Evolutionary conservation across 2,797 vertebrate species (phyloP), one percentile per base, ranked within the genome.

Genomic region (Tadarida brasiliensis): DNA sequence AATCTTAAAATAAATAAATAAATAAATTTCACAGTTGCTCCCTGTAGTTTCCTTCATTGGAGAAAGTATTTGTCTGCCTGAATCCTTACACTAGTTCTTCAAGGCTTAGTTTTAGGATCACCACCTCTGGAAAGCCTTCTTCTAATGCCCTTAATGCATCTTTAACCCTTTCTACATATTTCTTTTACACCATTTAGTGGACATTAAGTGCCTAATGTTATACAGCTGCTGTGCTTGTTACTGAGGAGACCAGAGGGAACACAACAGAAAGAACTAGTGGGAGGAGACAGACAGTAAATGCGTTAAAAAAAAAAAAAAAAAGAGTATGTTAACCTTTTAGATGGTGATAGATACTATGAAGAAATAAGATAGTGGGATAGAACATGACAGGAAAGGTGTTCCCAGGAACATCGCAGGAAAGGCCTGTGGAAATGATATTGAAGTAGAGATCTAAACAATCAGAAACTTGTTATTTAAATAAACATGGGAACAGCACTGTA

Each of bases 231-330:
- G 22, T 87, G 44, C 16, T 67, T 63, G 26, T 87, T 88, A 17
- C 80, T 90, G 15, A 51, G 61, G 83, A 91, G 51, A 81, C 19
- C 47, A 74, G 30, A 87, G 59, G 87, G 57, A 96, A 85, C 9
- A 87, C 35, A 59, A 57, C 26, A 71, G 49, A 76, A 82, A 35
- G 28, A 26, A 91, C 26, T 70, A 73, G 7, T 84, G 17, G 14
- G 57, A 93, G 73, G 78, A 94, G 70, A 87, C 30, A 93, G 54
- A 74, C 7, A 89, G 44, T 87, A 70, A 93, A 84, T 19, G 80
- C 0, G 9, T 61, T 67, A 16, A 76, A 19, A n/a, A 49, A 82
- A 92, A 8, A 56, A 67, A 68, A 68, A 90, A 26, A 56, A 80
- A 71, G 11, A 73, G 35, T 84, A 85, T 49, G 35, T 51, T 90